Evolutionary conservation across 2,113 vertebrate genomes (phyloP).

Genomic region (Ailuropoda melanoleuca): DNA sequence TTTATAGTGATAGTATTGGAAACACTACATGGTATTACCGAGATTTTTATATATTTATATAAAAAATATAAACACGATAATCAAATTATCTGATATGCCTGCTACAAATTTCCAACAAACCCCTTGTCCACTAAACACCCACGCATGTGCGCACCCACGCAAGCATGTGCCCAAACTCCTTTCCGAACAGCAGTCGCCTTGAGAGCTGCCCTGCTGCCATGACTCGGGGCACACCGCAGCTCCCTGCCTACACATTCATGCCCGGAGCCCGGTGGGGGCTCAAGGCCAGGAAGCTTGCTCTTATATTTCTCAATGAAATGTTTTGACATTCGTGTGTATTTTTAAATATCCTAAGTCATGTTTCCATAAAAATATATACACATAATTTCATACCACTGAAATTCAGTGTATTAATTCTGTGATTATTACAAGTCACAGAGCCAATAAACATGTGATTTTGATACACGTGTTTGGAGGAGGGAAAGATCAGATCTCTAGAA

Average conservation of each 20-base stretch:
- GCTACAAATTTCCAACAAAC: background rate
- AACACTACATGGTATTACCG: background rate
- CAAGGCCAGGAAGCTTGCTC: background rate
- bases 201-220: background rate
- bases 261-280: background rate
- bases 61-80: background rate
- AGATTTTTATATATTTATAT: background rate
- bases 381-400: background rate
- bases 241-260: background rate
- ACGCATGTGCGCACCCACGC: no score
- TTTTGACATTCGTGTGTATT: background rate
- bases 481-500: background rate
- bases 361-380: conserved; percentile 1
- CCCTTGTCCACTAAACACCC: background rate
- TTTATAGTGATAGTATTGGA: background rate
- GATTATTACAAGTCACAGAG: background rate
- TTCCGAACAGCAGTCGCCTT: background rate
- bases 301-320: background rate
- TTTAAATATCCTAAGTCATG: background rate
- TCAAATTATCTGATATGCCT: background rate
- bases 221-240: background rate
- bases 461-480: background rate
- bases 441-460: background rate
- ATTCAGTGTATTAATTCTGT: background rate
- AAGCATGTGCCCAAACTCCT: background rate